Percentiles rank a stretch among this genome's conserved stretches.
phyloP scores from a whole-genome alignment of 2,113 vertebrate genomes.

The Sclerurus mexicanus region DNA sequence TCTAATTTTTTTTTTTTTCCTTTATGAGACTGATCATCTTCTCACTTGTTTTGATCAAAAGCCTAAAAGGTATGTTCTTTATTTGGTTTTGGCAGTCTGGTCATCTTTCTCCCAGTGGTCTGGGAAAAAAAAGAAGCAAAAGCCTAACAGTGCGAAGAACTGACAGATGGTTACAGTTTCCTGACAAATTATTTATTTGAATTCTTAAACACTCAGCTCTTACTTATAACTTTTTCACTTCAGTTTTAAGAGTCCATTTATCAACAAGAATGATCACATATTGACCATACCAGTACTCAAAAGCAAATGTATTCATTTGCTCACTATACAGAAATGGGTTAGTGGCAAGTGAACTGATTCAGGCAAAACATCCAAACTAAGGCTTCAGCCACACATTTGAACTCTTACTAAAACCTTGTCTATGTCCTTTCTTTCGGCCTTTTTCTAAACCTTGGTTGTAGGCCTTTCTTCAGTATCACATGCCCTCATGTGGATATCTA shows the following conservation, averaged over 20 bases:
- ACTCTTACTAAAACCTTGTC: not conserved
- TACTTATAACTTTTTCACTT: not conserved
- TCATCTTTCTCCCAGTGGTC: not conserved
- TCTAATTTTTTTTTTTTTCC: slow-evolving; percentile 5
- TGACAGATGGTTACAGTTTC: slow-evolving; percentile 55
- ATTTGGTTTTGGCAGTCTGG: slow-evolving; percentile 8
- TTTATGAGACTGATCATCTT: not conserved
- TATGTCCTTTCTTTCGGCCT: not conserved
- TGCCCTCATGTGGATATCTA: not conserved
- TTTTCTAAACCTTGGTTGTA: not conserved
- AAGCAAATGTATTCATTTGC: slow-evolving; percentile 11
- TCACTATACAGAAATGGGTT: not conserved
- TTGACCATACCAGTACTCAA: slow-evolving; percentile 4
- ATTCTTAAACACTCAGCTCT: slow-evolving; percentile 46
- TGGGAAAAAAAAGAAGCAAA: not conserved
- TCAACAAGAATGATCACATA: slow-evolving; percentile 19
- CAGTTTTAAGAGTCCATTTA: slow-evolving; percentile 37
- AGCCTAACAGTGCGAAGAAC: not conserved
- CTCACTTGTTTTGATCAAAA: slow-evolving; percentile 5
- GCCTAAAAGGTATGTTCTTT: not conserved
- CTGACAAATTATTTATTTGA: slow-evolving; percentile 49
- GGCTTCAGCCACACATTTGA: not conserved
- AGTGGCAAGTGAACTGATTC: not conserved
- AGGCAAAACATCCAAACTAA: slow-evolving; percentile 1
- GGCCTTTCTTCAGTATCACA: fast-evolving